Conservation (phyloP, 2,113 vertebrate species). For the Megaptera novaeangliae region DNA sequence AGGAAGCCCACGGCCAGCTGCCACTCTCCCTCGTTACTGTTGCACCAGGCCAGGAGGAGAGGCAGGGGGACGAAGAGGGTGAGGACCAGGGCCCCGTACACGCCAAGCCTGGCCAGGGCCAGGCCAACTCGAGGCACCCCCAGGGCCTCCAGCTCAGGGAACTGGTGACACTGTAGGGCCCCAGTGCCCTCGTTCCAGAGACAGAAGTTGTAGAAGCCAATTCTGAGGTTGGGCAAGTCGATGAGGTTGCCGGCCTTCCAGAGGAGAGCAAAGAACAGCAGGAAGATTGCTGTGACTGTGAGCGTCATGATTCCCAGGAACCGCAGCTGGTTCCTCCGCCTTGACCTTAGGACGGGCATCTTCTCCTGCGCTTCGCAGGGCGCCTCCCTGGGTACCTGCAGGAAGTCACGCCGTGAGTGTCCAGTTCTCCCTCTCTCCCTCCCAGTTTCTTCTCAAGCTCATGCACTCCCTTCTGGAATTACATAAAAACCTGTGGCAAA, state of each 20-base stretch:
- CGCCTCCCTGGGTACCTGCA: not conserved
- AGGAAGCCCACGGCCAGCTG: not conserved
- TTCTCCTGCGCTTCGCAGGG: not conserved
- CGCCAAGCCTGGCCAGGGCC: slow-evolving; percentile 63
- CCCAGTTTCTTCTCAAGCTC: not conserved
- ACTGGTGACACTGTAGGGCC: slow-evolving; percentile 64
- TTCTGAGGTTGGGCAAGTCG: slow-evolving; percentile 63
- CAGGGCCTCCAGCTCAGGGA: slow-evolving; percentile 48
- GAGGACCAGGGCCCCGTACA: slow-evolving; percentile 73
- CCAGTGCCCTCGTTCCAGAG: slow-evolving; percentile 59
- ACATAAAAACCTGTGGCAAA: not conserved
- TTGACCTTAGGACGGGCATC: not conserved
- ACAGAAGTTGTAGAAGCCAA: slow-evolving; percentile 84
- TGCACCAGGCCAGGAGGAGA: not conserved
- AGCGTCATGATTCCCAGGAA: not conserved
- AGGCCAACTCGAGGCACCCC: slow-evolving; percentile 48
- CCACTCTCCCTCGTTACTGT: slow-evolving; percentile 21
- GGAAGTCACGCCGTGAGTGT: slow-evolving; percentile 33
- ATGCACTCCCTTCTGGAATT: not conserved
- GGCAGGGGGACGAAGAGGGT: slow-evolving; percentile 56
- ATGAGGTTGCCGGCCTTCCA: slow-evolving; percentile 73
- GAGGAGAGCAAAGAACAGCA: slow-evolving; percentile 72
- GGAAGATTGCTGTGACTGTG: not conserved
- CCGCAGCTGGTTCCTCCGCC: fast-evolving
- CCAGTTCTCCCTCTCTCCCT: not conserved